A percentile compares a stretch with the other conserved stretches of the same genome.
Conservation (phyloP, 2,888 invertebrate genomes). For the Heliothis peltigera region DNA sequence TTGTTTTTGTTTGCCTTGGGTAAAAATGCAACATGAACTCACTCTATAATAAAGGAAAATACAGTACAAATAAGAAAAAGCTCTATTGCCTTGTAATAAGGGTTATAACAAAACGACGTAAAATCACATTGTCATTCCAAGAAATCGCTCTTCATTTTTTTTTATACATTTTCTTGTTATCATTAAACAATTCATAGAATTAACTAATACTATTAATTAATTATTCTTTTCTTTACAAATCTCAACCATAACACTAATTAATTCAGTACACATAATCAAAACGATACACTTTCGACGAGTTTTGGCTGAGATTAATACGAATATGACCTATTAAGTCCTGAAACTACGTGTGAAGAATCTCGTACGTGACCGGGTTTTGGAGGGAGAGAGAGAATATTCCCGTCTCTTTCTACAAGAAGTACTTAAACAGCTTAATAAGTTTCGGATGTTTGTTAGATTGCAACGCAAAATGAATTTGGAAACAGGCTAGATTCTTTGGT, state of each 20-base stretch:
- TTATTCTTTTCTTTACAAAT: too few relatives aligned
- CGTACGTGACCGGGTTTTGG: slow-evolving; percentile 49
- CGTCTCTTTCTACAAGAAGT: slow-evolving; percentile 46
- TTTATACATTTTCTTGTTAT: too few relatives aligned
- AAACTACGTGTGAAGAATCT: slow-evolving; percentile 64
- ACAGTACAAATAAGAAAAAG: too few relatives aligned
- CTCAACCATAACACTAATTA: slow-evolving; percentile 13
- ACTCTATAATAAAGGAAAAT: too few relatives aligned
- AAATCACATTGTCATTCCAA: too few relatives aligned
- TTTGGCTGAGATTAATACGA: slow-evolving; percentile 51
- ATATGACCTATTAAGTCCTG: slow-evolving; percentile 64
- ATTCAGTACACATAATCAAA: slow-evolving; percentile 48
- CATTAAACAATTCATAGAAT: too few relatives aligned
- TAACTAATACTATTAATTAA: too few relatives aligned
- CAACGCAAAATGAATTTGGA: slow-evolving; percentile 62
- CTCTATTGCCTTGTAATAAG: too few relatives aligned
- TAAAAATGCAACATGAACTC: too few relatives aligned
- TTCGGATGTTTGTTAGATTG: slow-evolving; percentile 65
- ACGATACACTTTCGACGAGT: slow-evolving; percentile 51
- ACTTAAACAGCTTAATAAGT: slow-evolving; percentile 64
- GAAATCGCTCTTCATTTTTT: too few relatives aligned
- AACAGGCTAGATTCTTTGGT: slow-evolving; percentile 29
- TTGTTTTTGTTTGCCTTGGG: too few relatives aligned
- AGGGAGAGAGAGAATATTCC: slow-evolving; percentile 17
- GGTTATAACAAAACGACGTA: too few relatives aligned